Evolutionary conservation across 2,797 vertebrate genomes (phyloP), one percentile per base, ranked within the genome.

Genomic region (Percopsis omiscomaycus): DNA sequence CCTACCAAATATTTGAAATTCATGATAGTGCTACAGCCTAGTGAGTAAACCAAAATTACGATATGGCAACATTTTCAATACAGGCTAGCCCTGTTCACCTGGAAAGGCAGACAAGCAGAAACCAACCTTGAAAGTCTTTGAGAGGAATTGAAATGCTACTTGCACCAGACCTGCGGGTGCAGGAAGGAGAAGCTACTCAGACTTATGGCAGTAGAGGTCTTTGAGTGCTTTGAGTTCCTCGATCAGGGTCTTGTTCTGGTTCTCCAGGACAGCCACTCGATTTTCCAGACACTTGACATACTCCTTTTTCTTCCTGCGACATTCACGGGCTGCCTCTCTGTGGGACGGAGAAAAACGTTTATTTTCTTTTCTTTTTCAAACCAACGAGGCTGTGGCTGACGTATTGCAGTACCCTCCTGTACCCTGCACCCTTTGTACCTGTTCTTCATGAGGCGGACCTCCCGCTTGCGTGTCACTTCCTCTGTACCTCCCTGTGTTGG

Each of bases 221-320:
- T 98, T 98, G 89, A 98, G 97, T 85, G 96, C 96, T 95, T 98
- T 98, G 50, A 98, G 94, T 89, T 98, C 97, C 90, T 98, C 97
- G 54, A 98, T 98, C 76, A 98, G 91, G 68, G 97, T 98, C 92
- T 98, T 98, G 93, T 98, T 98, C 94, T 98, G 97, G 91, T 98
- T 98, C 89, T 98, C 97, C 92, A 98, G 93, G 80, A 98, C 96
- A 44, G 97, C 96, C 82, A 98, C 97, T 83, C 97, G 93, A 91
- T 98, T 98, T 90, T 98, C 96, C 94, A 98, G 91, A 94, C 96
- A 98, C 85, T 98, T 98, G 77, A 98, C 96, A 57, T 98, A 98
- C 80, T 98, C 96, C 85, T 98, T 98, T 89, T 98, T 98, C 94
- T 98, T 98, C 82, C 96, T 93, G 84, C 97, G 96, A 86, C 97